These are phyloP conservation scores for Diadumene lineata DNA, from an alignment of 92 coral and sea anemone genomes.

Conservation along the genomic window DNA sequence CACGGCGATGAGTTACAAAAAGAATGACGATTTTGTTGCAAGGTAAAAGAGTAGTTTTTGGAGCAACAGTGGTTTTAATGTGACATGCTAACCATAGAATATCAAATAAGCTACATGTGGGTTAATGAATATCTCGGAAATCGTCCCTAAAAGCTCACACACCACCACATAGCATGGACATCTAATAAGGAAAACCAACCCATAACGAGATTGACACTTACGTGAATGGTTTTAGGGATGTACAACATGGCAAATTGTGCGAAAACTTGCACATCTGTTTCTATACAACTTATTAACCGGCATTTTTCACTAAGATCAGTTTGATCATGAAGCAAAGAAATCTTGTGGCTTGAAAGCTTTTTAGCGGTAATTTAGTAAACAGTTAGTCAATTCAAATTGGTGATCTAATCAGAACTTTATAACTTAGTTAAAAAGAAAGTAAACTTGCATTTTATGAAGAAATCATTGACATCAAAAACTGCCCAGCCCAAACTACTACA, in stretches of 20 bases:
- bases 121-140: no score
- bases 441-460: background rate
- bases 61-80: no score
- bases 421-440: background rate
- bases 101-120: no score
- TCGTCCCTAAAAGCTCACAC: no score
- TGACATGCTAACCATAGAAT: no score
- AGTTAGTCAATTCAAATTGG: background rate
- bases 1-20: no score
- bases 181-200: background rate
- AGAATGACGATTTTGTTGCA: no score
- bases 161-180: no score
- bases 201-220: background rate
- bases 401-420: background rate
- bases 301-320: background rate
- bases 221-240: background rate
- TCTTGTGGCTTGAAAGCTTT: conserved; percentile 3
- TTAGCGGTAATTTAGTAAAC: background rate
- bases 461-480: conserved; percentile 14
- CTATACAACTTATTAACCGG: background rate
- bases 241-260: background rate
- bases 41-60: no score
- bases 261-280: background rate
- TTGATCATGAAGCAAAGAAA: background rate
- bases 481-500: conserved; percentile 30